These are phyloP conservation scores for Pipa parva DNA, from an alignment of 2,113 vertebrate species.

Conservation along the genomic window DNA sequence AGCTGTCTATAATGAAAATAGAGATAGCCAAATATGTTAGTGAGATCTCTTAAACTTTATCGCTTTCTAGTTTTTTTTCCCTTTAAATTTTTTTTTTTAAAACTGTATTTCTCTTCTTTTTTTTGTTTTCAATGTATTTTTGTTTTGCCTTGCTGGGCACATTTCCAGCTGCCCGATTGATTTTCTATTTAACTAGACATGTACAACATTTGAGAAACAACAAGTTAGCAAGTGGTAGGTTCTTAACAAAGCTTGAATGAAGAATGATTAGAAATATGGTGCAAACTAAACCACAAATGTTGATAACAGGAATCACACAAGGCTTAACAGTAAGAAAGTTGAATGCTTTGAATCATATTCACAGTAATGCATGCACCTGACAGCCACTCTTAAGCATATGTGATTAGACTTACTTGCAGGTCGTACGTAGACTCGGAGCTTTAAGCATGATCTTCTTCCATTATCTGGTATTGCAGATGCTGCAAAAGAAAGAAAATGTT, in stretches of 20 bases:
- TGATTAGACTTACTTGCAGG: constrained; percentile 87
- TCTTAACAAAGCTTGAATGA: constrained; percentile 65
- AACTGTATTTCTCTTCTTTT: constrained; percentile 39
- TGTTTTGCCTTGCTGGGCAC: constrained; percentile 53
- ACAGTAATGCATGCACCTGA: constrained; percentile 53
- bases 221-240: constrained; percentile 70
- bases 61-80: constrained; percentile 51
- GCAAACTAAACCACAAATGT: constrained; percentile 57
- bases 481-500: constrained; percentile 53
- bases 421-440: constrained; percentile 96
- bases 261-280: constrained; percentile 60
- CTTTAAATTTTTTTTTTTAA: constrained; percentile 47
- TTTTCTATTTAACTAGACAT: constrained; percentile 51
- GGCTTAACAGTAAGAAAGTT: constrained; percentile 54
- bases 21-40: constrained; percentile 97
- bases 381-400: constrained; percentile 51
- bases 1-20: constrained; percentile 98
- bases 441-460: constrained; percentile 90
- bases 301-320: constrained; percentile 60
- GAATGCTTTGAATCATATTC: constrained; percentile 56
- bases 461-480: constrained; percentile 92
- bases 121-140: constrained; percentile 38
- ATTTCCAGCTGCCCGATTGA: constrained; percentile 52
- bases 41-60: constrained; percentile 69
- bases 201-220: constrained; percentile 67